Conservation (phyloP, 2,888 invertebrate genomes). For the Blera fallax region DNA sequence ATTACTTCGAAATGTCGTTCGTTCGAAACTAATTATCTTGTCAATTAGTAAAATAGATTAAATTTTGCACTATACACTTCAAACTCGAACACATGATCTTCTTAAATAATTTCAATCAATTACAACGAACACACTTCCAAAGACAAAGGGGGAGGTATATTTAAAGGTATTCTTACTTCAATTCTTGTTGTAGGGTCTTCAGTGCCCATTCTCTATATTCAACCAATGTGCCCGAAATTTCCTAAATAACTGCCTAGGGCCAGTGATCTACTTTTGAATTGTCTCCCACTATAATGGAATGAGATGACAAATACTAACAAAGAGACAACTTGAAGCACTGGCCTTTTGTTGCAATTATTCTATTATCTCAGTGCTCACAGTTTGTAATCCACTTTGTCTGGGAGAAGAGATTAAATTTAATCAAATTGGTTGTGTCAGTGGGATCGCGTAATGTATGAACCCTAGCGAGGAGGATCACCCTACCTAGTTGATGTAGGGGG, state of each 20-base stretch:
- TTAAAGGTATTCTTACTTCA: constrained; percentile 8
- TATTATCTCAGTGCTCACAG: constrained; percentile 47
- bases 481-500: not conserved
- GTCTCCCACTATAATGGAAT: constrained; percentile 8
- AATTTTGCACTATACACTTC: not conserved
- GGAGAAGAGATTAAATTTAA: constrained; percentile 50
- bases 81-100: not conserved
- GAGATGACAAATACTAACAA: constrained; percentile 8
- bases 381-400: constrained; percentile 40
- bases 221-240: constrained; percentile 17
- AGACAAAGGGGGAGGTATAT: not conserved
- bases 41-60: not conserved
- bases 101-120: not conserved
- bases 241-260: constrained; percentile 8
- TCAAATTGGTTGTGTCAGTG: constrained; percentile 23
- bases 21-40: not conserved
- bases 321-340: not conserved
- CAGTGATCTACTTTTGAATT: constrained; percentile 10
- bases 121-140: not conserved
- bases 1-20: not conserved
- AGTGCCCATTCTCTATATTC: not conserved
- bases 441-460: constrained; percentile 8
- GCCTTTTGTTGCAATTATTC: constrained; percentile 57
- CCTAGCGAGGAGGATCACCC: not conserved
- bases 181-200: not conserved